These are phyloP conservation scores for Columba janthina DNA, from an alignment of 2,113 vertebrate species.

Conservation along the genomic window DNA sequence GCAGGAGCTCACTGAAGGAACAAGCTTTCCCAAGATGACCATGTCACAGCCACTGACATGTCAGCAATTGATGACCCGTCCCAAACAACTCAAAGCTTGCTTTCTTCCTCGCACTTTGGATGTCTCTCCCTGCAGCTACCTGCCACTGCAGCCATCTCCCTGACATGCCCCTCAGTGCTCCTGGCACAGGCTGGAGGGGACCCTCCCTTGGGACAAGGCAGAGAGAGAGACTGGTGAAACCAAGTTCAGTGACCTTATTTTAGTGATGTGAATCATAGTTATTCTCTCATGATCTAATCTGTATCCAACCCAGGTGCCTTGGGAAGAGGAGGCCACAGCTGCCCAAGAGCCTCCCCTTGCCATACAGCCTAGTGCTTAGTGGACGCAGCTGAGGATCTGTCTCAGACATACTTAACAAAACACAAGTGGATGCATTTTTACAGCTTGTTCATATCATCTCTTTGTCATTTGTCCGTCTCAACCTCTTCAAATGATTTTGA, in stretches of 20 bases:
- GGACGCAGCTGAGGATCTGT: not conserved
- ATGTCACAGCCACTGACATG: not conserved
- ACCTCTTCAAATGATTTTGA: not conserved
- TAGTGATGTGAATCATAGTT: not conserved
- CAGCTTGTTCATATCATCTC: not conserved
- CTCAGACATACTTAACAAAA: not conserved
- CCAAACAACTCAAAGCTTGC: not conserved
- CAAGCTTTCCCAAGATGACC: not conserved
- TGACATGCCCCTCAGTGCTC: not conserved
- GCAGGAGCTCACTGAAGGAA: not conserved
- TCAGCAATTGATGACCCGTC: accelerated
- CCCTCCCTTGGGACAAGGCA: not conserved
- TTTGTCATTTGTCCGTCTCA: too few relatives aligned
- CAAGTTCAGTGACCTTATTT: not conserved
- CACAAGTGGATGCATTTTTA: not conserved
- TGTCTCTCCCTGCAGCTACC: not conserved
- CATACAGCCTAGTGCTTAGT: not conserved
- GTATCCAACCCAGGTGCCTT: not conserved
- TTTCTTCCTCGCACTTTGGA: not conserved
- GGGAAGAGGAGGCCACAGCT: not conserved
- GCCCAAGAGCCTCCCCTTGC: accelerated
- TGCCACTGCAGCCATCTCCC: not conserved
- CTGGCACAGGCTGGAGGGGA: not conserved
- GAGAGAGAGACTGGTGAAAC: accelerated
- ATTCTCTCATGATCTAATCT: not conserved